These are phyloP conservation scores for Solea senegalensis DNA, from an alignment of 2,113 vertebrate genomes.

Conservation along the genomic window DNA sequence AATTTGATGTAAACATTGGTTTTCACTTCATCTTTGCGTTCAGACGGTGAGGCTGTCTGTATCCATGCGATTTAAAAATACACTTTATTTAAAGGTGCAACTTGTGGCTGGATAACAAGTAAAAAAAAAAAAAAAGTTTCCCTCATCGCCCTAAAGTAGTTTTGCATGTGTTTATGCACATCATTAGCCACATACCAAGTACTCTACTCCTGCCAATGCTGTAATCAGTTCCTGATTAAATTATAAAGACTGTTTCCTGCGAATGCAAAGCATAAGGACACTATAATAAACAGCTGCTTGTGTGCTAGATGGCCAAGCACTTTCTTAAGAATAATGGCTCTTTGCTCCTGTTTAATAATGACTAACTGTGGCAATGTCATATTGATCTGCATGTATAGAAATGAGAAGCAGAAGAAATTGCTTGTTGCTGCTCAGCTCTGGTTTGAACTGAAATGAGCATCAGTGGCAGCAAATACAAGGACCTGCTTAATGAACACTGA, in stretches of 20 bases:
- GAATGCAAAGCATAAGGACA: neutral
- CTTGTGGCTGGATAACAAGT: neutral
- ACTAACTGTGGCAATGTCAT: neutral
- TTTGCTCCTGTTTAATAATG: conserved; percentile 9
- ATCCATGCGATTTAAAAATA: neutral
- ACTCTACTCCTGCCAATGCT: conserved; percentile 12
- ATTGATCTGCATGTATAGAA: conserved; percentile 6
- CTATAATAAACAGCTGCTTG: conserved; percentile 12
- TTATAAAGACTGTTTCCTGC: conserved; percentile 15
- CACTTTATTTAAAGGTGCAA: neutral
- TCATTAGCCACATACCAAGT: conserved; percentile 17
- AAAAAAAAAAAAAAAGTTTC: neutral
- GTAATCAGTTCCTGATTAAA: conserved; percentile 37
- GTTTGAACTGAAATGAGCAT: conserved; percentile 9
- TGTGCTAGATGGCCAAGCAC: conserved; percentile 20
- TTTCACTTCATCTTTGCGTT: neutral
- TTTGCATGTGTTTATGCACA: conserved; percentile 13
- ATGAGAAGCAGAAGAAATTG: neutral
- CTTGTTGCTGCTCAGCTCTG: conserved; percentile 2
- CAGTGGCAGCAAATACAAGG: conserved; percentile 8
- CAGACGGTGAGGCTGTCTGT: neutral
- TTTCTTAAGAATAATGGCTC: conserved; percentile 14
- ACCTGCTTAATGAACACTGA: conserved; percentile 9
- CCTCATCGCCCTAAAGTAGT: conserved; percentile 27
- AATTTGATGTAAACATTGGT: neutral